Conservation (phyloP, 1,140 invertebrate species). For the Macrocentrus cingulum region DNA sequence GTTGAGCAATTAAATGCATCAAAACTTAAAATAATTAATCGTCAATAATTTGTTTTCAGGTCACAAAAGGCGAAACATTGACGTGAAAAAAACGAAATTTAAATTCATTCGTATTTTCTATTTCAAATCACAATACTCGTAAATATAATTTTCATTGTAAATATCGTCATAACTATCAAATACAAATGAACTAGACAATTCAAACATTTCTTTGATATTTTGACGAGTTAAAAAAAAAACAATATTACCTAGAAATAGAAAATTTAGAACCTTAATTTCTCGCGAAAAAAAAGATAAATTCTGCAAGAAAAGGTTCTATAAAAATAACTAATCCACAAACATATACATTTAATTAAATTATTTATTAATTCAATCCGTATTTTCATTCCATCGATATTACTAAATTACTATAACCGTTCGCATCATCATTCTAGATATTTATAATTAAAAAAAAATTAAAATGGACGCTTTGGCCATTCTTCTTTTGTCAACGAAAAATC, state of each 20-base stretch:
- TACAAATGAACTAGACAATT: constrained; percentile 11
- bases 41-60: constrained; percentile 54
- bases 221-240: not conserved
- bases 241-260: not conserved
- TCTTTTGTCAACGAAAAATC: constrained; percentile 10
- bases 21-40: constrained; percentile 8
- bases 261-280: too few relatives aligned
- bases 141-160: constrained; percentile 9
- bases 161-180: constrained; percentile 16
- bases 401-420: constrained; percentile 8
- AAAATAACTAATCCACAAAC: too few relatives aligned
- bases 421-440: constrained; percentile 26
- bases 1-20: constrained; percentile 51
- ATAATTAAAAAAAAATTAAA: constrained; percentile 25
- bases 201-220: not conserved
- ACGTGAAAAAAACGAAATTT: constrained; percentile 66
- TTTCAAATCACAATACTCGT: too few relatives aligned
- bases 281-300: too few relatives aligned
- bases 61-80: constrained; percentile 85
- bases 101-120: not conserved
- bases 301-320: too few relatives aligned
- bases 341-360: too few relatives aligned
- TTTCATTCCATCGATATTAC: not conserved
- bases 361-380: too few relatives aligned
- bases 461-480: constrained; percentile 20